Evolutionary conservation across 2,797 vertebrate genomes (phyloP).

Genomic region (Poecile montanus): DNA sequence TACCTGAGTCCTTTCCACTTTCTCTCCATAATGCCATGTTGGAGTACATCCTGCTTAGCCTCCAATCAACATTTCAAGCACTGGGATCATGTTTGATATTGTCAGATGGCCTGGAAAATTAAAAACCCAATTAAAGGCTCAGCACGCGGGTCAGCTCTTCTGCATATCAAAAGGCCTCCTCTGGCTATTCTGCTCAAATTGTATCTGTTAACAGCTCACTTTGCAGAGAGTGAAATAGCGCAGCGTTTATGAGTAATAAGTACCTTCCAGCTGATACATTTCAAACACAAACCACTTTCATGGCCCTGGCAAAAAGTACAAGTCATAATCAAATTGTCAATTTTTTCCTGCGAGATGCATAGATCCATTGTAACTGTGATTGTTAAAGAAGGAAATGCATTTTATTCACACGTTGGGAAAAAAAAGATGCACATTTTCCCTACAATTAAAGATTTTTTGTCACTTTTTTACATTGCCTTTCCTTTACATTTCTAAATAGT

Average conservation of each 20-base stretch:
- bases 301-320: conserved; percentile 87
- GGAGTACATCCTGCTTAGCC: conserved; percentile 89
- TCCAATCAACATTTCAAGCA: conserved; percentile 93
- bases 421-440: conserved; percentile 85
- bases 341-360: conserved; percentile 87
- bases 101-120: conserved; percentile 99
- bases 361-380: conserved; percentile 86
- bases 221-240: conserved; percentile 94
- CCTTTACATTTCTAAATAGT: conserved; percentile 89
- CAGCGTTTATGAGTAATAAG: conserved; percentile 97
- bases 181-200: conserved; percentile 98
- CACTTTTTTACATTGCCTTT: conserved; percentile 83
- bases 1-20: conserved; percentile 77
- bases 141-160: conserved; percentile 97
- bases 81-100: conserved; percentile 99
- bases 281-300: conserved; percentile 93
- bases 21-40: conserved; percentile 82
- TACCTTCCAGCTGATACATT: conserved; percentile 93
- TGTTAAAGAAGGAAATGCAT: conserved; percentile 85
- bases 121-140: conserved; percentile 99
- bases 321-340: conserved; percentile 93
- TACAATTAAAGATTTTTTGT: conserved; percentile 86
- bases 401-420: conserved; percentile 87
- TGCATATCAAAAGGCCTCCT: conserved; percentile 99
- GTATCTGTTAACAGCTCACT: conserved; percentile 99